phyloP scores from a whole-genome alignment of 2,797 vertebrate species.

The Notolepis coatsorum region DNA sequence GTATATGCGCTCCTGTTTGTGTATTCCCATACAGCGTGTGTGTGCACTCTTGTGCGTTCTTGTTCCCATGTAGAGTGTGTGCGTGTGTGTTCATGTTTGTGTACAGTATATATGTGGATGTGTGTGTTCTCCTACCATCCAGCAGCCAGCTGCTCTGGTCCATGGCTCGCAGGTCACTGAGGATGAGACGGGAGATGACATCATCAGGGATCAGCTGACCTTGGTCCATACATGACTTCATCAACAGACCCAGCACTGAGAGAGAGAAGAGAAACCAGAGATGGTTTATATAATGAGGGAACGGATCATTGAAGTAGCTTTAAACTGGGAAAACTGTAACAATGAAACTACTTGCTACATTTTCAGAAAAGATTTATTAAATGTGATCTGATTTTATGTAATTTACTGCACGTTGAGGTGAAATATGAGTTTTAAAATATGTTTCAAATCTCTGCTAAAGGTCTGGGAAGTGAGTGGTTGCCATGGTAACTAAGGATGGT shows the following conservation, averaged over 20 bases:
- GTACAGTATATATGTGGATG: background rate
- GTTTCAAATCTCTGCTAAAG: too few relatives aligned
- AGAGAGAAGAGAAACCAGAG: background rate
- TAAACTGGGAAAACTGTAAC: too few relatives aligned
- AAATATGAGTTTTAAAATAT: too few relatives aligned
- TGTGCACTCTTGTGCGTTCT: background rate
- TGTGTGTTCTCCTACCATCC: slow-evolving; percentile 83
- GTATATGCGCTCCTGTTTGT: background rate
- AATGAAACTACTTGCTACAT: too few relatives aligned
- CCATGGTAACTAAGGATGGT: too few relatives aligned
- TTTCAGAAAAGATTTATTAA: too few relatives aligned
- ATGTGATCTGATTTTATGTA: too few relatives aligned
- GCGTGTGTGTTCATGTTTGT: background rate
- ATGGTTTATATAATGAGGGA: background rate
- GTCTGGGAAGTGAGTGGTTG: too few relatives aligned
- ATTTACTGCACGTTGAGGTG: too few relatives aligned
- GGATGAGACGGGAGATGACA: slow-evolving; percentile 91
- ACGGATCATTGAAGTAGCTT: too few relatives aligned
- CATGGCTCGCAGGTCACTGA: slow-evolving; percentile 85
- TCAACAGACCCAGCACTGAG: slow-evolving; percentile 91
- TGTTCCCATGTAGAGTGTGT: slow-evolving; percentile 77
- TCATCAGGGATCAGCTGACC: slow-evolving; percentile 95
- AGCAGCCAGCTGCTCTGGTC: slow-evolving; percentile 87
- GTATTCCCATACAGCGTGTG: background rate
- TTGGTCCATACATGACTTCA: slow-evolving; percentile 94